A percentile compares a stretch with the other conserved stretches of the same genome.
Evolutionary conservation across 2,113 vertebrate species (phyloP).

Genomic region (Gambusia affinis): DNA sequence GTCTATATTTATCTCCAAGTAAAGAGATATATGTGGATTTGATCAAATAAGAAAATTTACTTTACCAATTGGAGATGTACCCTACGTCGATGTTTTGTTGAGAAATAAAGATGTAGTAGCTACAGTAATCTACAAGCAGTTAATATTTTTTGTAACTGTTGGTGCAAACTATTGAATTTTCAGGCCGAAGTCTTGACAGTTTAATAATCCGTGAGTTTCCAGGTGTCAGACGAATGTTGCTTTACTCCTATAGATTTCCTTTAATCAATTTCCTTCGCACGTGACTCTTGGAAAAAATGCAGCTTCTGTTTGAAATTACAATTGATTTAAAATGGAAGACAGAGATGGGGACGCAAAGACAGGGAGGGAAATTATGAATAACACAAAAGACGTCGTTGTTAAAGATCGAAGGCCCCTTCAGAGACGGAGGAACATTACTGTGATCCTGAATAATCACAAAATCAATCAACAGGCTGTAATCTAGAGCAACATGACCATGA

Average conservation of each 20-base stretch:
- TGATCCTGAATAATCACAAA: background rate
- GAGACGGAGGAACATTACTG: background rate
- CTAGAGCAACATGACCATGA: too few relatives aligned
- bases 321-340: background rate
- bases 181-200: background rate
- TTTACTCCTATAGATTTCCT: background rate
- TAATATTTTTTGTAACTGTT: background rate
- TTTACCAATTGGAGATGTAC: too few relatives aligned
- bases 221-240: background rate
- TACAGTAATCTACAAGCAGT: background rate
- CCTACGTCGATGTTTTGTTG: too few relatives aligned
- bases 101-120: background rate
- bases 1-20: too few relatives aligned
- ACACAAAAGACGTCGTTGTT: background rate
- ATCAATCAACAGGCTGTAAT: background rate
- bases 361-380: background rate
- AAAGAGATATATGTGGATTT: too few relatives aligned
- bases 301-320: background rate
- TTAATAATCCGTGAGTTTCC: background rate
- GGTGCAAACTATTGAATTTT: background rate
- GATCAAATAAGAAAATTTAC: too few relatives aligned
- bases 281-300: background rate
- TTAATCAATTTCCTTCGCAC: background rate
- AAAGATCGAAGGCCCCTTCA: background rate
- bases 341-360: background rate